Percentiles rank a stretch among this genome's conserved stretches.
These are phyloP conservation scores for Calliphora vomitoria DNA, from an alignment of 2,888 invertebrate genomes.

Conservation along the genomic window DNA sequence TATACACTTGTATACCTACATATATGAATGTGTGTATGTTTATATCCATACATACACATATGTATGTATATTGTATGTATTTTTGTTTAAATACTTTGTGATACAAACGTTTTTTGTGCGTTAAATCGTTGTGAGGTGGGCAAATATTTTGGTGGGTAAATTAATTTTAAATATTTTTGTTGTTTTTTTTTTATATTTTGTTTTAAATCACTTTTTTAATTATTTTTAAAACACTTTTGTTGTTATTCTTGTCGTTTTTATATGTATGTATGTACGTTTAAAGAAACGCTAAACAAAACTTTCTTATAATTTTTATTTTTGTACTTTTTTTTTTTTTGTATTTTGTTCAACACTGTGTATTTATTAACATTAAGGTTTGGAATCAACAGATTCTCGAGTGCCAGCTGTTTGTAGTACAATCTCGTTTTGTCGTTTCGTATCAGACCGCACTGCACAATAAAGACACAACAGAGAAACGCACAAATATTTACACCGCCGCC, in stretches of 20 bases:
- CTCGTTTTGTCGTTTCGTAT: conserved; percentile 2
- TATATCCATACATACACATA: too few species aligned
- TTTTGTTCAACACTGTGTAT: conserved; percentile 8
- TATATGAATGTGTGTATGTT: too few species aligned
- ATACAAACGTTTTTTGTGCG: conserved; percentile 28
- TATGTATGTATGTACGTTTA: not conserved
- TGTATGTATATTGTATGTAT: too few species aligned
- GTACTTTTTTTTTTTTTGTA: not conserved
- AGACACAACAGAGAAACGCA: conserved; percentile 16
- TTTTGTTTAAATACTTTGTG: conserved; percentile 21
- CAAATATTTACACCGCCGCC: conserved; percentile 27
- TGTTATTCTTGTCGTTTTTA: not conserved
- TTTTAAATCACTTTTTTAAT: conserved; percentile 10
- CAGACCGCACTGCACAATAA: conserved; percentile 9
- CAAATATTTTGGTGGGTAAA: conserved; percentile 31
- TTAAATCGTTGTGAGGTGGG: conserved; percentile 21
- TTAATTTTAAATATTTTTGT: not conserved
- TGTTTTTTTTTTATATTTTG: not conserved
- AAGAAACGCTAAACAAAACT: not conserved
- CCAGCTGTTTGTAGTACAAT: conserved; percentile 53
- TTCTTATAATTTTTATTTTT: not conserved
- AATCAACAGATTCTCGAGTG: conserved; percentile 51
- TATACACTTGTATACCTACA: too few species aligned
- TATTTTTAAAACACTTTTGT: not conserved
- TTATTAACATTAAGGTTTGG: conserved; percentile 45